Evolutionary conservation across 2,888 invertebrate species (phyloP), one percentile per base, ranked within the genome.

Genomic region (Belgica antarctica): DNA sequence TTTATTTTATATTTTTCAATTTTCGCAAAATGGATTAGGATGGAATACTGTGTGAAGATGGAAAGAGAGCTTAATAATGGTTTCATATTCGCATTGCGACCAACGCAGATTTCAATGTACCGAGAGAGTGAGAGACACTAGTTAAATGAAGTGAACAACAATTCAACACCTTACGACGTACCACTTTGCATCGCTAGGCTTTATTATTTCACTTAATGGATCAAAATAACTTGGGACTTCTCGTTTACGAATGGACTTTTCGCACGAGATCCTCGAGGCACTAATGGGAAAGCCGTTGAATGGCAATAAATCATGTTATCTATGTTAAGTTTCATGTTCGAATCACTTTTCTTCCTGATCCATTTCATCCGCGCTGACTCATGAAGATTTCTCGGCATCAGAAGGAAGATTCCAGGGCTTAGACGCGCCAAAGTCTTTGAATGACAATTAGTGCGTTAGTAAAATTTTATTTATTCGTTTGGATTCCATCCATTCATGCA

Each of bases 131-230:
- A 31, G 34, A 31, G 22, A 52, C 17, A 22, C 22, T 22, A 4
- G 22, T 3, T 52, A n/a, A 12, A 17, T 7, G 52, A 52, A 7
- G 52, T 22, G 52, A 52, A n/a, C 52, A 52, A 52, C 52, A 52
- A 52, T 52, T 52, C 52, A 52, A 52, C 52, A 52, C 52, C 52
- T 52, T 52, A 52, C 52, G 17, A 52, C 22, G 52, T 52, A 19
- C 17, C 52, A 52, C 52, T 52, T 52, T 22, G 52, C 52, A 7
- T 17, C 52, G 22, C 7, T 52, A 8, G 52, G 7, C 52, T 52
- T 22, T 22, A 52, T 52, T 52, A 52, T 52, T 52, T 41, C 12
- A 12, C 22, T 22, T 52, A 52, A 52, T 52, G 22, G 52, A 52
- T 52, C 52, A 52, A 52, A 52, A 41, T 41, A 41, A 41, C n/a